Percentiles rank a stretch among this genome's conserved stretches.
phyloP scores from a whole-genome alignment of 2,113 vertebrate species.

The Zosterops pallidus region DNA sequence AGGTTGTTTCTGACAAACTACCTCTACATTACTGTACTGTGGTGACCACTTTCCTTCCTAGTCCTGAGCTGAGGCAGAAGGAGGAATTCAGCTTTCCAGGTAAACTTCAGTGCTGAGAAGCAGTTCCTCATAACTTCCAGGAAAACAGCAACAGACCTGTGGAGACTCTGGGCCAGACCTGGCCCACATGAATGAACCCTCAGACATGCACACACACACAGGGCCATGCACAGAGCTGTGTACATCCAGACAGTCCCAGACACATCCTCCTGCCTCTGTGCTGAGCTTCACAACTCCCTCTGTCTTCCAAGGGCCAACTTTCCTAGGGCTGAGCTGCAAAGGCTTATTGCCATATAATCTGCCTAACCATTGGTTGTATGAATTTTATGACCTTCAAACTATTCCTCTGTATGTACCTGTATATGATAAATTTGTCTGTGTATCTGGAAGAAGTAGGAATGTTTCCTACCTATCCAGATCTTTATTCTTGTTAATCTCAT shows the following conservation, averaged over 20 bases:
- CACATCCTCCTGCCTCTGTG: neutral
- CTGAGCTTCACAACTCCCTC: neutral
- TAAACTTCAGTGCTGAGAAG: neutral
- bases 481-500: neutral
- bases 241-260: neutral
- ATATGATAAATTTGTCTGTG: neutral
- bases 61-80: neutral
- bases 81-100: neutral
- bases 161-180: neutral
- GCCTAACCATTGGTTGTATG: neutral
- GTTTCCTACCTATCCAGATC: neutral
- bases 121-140: neutral
- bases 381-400: neutral
- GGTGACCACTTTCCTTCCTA: neutral
- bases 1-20: neutral
- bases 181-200: rapidly evolving
- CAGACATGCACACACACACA: rapidly evolving
- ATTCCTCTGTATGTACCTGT: neutral
- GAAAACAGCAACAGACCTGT: neutral
- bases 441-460: neutral
- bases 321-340: neutral
- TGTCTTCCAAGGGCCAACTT: neutral
- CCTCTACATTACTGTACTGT: neutral
- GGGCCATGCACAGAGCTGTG: neutral
- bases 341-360: neutral